Conservation (phyloP, 2,888 invertebrate species). For the Lobophora halterata region DNA sequence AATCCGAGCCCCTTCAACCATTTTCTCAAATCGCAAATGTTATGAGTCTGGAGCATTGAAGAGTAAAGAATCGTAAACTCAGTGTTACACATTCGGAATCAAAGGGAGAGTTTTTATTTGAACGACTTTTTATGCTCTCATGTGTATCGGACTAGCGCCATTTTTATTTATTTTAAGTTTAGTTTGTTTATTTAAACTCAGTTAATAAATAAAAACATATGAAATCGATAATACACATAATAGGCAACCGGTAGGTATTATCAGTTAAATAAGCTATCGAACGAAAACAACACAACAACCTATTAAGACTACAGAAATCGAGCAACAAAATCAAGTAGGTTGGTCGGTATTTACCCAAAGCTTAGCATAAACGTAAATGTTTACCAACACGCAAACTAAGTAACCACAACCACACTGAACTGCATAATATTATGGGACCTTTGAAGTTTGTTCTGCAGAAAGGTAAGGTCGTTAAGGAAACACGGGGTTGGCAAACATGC, state of each 20-base stretch:
- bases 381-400: constrained; percentile 1
- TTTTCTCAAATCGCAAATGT: constrained; percentile 20
- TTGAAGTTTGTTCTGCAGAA: constrained; percentile 19
- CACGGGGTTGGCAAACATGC: constrained; percentile 42
- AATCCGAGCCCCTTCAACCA: constrained; percentile 23
- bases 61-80: constrained; percentile 28
- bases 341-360: too few relatives aligned
- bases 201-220: too few relatives aligned
- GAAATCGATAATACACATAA: too few relatives aligned
- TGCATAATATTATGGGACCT: constrained; percentile 5
- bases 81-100: constrained; percentile 27
- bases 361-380: too few relatives aligned
- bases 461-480: constrained; percentile 38
- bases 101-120: constrained; percentile 22
- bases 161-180: constrained; percentile 13
- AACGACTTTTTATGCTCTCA: constrained; percentile 23
- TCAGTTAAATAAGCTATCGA: too few relatives aligned
- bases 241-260: too few relatives aligned
- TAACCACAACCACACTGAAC: neutral
- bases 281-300: neutral
- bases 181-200: too few relatives aligned
- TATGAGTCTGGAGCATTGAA: constrained; percentile 21
- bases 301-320: neutral
- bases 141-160: constrained; percentile 11
- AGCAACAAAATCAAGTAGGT: too few relatives aligned